Evolutionary conservation across 2,113 vertebrate genomes (phyloP), one percentile per base, ranked within the genome.

Genomic region (Prionailurus bengalensis): DNA sequence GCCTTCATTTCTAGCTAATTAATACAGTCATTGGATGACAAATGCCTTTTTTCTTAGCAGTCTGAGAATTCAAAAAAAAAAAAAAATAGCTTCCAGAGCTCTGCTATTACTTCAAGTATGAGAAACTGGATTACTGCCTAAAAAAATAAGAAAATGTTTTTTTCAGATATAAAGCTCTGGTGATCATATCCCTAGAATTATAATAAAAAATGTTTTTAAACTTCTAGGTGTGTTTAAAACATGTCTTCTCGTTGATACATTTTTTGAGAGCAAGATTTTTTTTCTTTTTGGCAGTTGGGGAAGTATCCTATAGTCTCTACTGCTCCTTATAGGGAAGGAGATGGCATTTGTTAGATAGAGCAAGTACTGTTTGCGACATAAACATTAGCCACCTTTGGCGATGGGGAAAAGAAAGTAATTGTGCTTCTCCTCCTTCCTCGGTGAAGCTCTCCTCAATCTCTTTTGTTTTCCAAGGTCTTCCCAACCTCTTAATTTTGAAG

Each of bases 81-180:
- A 63, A 82, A 53, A 70, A 53, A 85, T 29, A 86, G 58, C 29
- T 85, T 8, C 36, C 55, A 96, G 19, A 90, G n/a, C 23, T 2
- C 23, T 74, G 7, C 51, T 68, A 42, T 81, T 89, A 86, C 23
- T 29, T 65, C 33, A 83, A 61, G 4, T 80, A 27, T 92, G 74
- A 93, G 29, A 53, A 97, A 92, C 13, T 83, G 68, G 9, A 55
- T 29, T 90, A 45, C 5, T 78, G 61, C 70, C 79, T 94, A 76
- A 91, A 83, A 93, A 82, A 93, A 82, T 73, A 61, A 66, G 21
- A 92, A 93, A 70, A 53, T 66, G 5, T 0, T 0, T 16, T 95
- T 84, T 83, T 93, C n/a, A 70, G 66, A 66, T 78, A n/a, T 81
- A 94, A 68, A 81, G 8, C 14, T 81, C 19, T 89, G 42, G 80